Base-by-base conservation (phyloP, 2,797 vertebrate species). In the Trachops cirrhosus region DNA sequence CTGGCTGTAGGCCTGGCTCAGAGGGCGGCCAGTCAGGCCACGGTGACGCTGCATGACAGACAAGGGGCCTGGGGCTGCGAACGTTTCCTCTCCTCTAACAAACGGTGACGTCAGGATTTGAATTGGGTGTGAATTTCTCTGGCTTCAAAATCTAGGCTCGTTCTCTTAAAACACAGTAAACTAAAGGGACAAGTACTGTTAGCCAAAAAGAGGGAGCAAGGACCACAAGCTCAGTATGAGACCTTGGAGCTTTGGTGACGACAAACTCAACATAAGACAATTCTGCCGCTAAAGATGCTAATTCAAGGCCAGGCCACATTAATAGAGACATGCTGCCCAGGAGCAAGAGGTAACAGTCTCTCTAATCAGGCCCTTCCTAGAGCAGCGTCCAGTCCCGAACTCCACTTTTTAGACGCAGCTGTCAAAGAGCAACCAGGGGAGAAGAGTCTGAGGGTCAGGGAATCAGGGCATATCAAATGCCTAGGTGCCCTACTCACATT, bases 21-120 rank as follows among this genome's bases (percentile, higher is more conserved):
- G 64, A 0, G 16, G 34, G 5, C 2, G 54, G 37, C 12, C 18
- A 10, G 34, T 14, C 4, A 1, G 26, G 57, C 32, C 4, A 15
- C 24, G 18, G 0, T 1, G 62, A 29, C 5, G 54, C 84, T 19
- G n/a, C 2, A 3, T 12, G 46, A 50, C 1, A 5, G 68, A 57
- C 41, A 62, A n/a, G 41, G 89, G 1, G 59, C 29, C 24, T 19
- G 70, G 9, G 50, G 15, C 50, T 48, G 21, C 4, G n/a, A 57
- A 85, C 21, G 3, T 48, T 68, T 86, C 44, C 57, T 88, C 29
- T 74, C 44, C 41, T 6, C 70, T 73, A 75, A 79, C 37, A 48
- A 82, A 73, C 14, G 78, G 9, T 21, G 41, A 92, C 84, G 15
- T 71, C 77, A 62, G 62, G 21, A 82, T 73, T 22, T 85, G 67